Conservation (phyloP, 2,888 invertebrate species). For the Synergus umbraculus region DNA sequence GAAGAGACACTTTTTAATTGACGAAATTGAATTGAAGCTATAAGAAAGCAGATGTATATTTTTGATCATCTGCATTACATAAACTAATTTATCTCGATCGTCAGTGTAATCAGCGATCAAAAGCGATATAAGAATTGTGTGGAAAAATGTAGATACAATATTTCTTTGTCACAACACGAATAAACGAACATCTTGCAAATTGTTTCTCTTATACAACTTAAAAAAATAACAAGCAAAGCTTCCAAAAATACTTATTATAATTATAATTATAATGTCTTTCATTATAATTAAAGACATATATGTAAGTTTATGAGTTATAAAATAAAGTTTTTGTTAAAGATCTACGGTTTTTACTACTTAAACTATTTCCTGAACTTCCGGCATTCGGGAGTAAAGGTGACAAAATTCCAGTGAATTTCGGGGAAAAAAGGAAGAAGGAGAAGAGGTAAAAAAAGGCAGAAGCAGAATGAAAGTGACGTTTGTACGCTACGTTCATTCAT, state of each 20-base stretch:
- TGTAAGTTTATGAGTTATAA: background rate
- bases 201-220: background rate
- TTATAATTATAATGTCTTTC: too few species aligned
- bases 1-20: background rate
- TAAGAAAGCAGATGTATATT: background rate
- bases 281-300: background rate
- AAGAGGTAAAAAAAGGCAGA: slow-evolving; percentile 31
- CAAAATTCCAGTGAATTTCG: slow-evolving; percentile 41
- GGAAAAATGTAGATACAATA: background rate
- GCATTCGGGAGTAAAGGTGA: slow-evolving; percentile 44
- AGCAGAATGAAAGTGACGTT: slow-evolving; percentile 51
- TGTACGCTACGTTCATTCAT: slow-evolving; percentile 68
- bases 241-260: too few species aligned
- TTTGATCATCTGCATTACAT: slow-evolving; percentile 2
- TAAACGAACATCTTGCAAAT: too few species aligned
- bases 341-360: background rate
- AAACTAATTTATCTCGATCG: slow-evolving; percentile 20
- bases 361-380: slow-evolving; percentile 41
- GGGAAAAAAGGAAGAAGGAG: slow-evolving; percentile 39
- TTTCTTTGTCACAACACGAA: slow-evolving; percentile 9
- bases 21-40: background rate
- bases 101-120: slow-evolving; percentile 28
- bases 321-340: background rate
- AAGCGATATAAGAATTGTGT: slow-evolving; percentile 5
- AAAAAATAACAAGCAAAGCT: background rate